Conservation (phyloP, 2,888 invertebrate genomes). For the Anticlea derivata region DNA sequence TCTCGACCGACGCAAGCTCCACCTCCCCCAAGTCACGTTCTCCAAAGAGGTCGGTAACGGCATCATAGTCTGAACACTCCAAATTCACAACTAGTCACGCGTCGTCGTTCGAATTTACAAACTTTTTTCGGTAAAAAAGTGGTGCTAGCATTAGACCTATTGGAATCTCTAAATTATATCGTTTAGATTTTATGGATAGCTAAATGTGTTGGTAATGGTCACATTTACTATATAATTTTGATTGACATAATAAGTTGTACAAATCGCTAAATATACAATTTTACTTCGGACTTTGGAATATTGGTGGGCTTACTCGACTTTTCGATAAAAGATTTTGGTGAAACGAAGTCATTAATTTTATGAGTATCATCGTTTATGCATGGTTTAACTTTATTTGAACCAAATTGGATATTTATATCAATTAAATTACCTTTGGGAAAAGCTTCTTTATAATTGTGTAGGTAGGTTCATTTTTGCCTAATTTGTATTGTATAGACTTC, state of each 20-base stretch:
- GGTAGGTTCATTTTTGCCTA: conserved; percentile 32
- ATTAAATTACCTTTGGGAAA: too few relatives aligned
- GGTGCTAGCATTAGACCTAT: conserved; percentile 56
- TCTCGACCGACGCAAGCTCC: conserved; percentile 85
- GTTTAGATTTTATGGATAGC: conserved; percentile 17
- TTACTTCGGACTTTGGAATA: background rate
- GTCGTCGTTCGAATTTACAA: conserved; percentile 40
- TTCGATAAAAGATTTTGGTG: background rate
- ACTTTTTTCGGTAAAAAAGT: conserved; percentile 43
- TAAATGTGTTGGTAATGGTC: conserved; percentile 16
- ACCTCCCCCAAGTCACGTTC: conserved; percentile 93
- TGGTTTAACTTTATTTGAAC: too few relatives aligned
- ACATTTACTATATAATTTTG: background rate
- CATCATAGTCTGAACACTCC: conserved; percentile 87
- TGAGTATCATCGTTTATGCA: too few relatives aligned
- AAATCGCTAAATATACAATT: too few relatives aligned
- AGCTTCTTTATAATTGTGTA: conserved; percentile 8
- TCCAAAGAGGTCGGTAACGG: conserved; percentile 96
- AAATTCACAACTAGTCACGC: conserved; percentile 50
- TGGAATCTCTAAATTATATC: conserved; percentile 26
- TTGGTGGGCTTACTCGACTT: background rate
- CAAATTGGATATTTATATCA: too few relatives aligned
- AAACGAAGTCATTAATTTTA: background rate
- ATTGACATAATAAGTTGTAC: background rate
- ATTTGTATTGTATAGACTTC: conserved; percentile 61